These are phyloP conservation scores for Ursus arctos DNA, from an alignment of 2,113 vertebrate genomes.

Conservation along the genomic window DNA sequence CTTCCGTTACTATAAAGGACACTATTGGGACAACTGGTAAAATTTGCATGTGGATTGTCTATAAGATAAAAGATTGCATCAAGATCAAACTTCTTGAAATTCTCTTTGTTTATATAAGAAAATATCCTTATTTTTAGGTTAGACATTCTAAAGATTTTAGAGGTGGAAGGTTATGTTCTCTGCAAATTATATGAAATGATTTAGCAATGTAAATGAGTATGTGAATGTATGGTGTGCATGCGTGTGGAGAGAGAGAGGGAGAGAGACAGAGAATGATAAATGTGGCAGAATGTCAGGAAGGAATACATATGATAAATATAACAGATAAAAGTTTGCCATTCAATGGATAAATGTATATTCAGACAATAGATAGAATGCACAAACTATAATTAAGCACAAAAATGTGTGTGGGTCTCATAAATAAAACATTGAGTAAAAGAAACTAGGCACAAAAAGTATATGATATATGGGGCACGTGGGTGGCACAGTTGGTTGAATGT, in stretches of 20 bases:
- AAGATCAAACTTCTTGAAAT: neutral
- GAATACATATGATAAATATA: neutral
- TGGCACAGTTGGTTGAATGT: neutral
- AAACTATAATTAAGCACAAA: neutral
- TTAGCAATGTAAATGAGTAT: neutral
- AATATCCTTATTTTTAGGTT: neutral
- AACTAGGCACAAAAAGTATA: neutral
- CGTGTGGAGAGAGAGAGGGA: neutral
- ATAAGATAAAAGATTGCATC: neutral
- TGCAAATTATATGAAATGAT: neutral
- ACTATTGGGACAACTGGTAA: neutral
- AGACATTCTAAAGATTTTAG: neutral
- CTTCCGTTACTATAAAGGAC: neutral
- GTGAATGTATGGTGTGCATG: neutral
- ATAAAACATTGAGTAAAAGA: constrained; percentile 20
- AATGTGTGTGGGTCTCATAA: neutral
- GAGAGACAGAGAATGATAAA: neutral
- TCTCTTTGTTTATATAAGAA: neutral
- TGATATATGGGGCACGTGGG: neutral
- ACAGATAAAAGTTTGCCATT: neutral
- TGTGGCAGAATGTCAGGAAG: neutral
- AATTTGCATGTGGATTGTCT: neutral
- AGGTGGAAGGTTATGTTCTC: neutral
- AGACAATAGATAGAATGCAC: neutral
- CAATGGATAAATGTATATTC: neutral